These are phyloP conservation scores for Phainopepla nitens DNA, from an alignment of 2,113 vertebrate species.

Conservation along the genomic window DNA sequence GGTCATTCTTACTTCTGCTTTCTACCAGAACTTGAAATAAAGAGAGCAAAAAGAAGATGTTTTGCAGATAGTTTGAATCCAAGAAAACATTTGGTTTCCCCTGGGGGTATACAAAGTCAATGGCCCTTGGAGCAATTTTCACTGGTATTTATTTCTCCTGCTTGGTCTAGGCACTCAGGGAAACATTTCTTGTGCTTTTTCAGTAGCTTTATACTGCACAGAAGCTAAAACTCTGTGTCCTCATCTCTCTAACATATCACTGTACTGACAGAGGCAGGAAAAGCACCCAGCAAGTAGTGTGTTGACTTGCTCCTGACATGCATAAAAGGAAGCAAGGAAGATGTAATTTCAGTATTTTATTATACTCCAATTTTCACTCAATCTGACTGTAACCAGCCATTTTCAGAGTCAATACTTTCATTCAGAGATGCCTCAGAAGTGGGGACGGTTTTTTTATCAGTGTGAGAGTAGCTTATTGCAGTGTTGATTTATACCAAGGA, in stretches of 20 bases:
- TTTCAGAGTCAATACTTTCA: constrained; percentile 12
- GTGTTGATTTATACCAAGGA: constrained; percentile 34
- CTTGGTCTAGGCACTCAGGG: background rate
- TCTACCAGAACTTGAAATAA: background rate
- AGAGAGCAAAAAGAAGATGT: background rate
- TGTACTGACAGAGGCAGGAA: background rate
- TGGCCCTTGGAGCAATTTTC: background rate
- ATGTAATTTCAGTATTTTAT: constrained; percentile 48
- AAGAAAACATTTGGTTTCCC: background rate
- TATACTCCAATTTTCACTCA: constrained; percentile 29
- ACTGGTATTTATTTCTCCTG: background rate
- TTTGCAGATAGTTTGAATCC: background rate
- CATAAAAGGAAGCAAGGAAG: constrained; percentile 9
- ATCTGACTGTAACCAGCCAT: constrained; percentile 26
- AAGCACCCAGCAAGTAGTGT: background rate
- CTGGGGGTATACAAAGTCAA: background rate
- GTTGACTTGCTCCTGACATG: background rate
- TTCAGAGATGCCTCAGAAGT: background rate
- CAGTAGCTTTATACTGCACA: background rate
- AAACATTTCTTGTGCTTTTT: background rate
- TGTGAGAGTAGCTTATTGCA: background rate
- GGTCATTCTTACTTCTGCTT: background rate
- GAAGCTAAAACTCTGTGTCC: background rate
- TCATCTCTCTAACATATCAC: background rate
- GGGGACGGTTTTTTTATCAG: background rate